A percentile compares a stretch with the other conserved stretches of the same genome.
Evolutionary conservation across 1,140 invertebrate genomes (phyloP).

Genomic region (Drosophila azteca): DNA sequence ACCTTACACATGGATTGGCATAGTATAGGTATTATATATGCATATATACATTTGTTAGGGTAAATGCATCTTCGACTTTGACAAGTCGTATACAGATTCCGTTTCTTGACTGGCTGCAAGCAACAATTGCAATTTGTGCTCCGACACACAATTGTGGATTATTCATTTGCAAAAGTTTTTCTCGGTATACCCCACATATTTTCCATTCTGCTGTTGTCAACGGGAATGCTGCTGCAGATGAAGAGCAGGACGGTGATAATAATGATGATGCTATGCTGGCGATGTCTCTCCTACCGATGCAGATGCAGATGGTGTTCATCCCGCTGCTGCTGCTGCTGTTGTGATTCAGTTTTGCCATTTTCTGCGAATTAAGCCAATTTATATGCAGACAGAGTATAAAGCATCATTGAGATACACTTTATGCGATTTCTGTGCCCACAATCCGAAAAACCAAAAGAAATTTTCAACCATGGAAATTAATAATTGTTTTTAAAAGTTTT

Average conservation of each 20-base stretch:
- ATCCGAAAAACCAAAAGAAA: slow-evolving; percentile 32
- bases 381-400: slow-evolving; percentile 52
- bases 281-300: slow-evolving; percentile 36
- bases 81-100: slow-evolving; percentile 45
- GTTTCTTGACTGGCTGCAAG: slow-evolving; percentile 66
- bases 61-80: neutral
- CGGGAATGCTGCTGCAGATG: slow-evolving; percentile 31
- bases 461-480: slow-evolving; percentile 56
- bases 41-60: neutral
- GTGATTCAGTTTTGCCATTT: slow-evolving; percentile 67
- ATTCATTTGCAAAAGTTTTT: slow-evolving; percentile 73
- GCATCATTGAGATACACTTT: slow-evolving; percentile 26
- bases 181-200: slow-evolving; percentile 39
- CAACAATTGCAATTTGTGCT: slow-evolving; percentile 79
- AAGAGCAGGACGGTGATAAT: slow-evolving; percentile 30
- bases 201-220: slow-evolving; percentile 41
- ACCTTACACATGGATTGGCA: too few relatives aligned
- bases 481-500: slow-evolving; percentile 64
- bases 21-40: too few relatives aligned
- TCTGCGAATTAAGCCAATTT: slow-evolving; percentile 80
- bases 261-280: slow-evolving; percentile 32
- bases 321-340: slow-evolving; percentile 15
- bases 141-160: slow-evolving; percentile 71
- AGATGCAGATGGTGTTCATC: slow-evolving; percentile 30
- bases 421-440: slow-evolving; percentile 1